Percentiles rank a stretch among this genome's conserved stretches.
These are phyloP conservation scores for Euwallacea fornicatus DNA, from an alignment of 1,140 invertebrate genomes.

Conservation along the genomic window DNA sequence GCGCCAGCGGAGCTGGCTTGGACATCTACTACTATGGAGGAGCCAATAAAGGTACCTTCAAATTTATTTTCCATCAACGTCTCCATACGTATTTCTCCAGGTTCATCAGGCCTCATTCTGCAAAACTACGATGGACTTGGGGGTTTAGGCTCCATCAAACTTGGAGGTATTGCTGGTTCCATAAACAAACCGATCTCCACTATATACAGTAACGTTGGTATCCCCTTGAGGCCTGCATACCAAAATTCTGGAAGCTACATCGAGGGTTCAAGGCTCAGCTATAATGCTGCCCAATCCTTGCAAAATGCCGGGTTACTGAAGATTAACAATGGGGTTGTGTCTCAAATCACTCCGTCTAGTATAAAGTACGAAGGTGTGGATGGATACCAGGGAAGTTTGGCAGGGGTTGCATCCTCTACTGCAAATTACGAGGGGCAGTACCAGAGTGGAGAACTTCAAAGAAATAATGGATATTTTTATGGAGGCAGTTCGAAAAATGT, in stretches of 20 bases:
- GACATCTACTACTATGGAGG: constrained; percentile 40
- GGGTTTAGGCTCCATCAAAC: constrained; percentile 39
- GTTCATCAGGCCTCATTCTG: constrained; percentile 24
- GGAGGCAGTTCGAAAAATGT: neutral
- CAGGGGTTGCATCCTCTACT: no score
- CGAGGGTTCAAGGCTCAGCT: constrained; percentile 23
- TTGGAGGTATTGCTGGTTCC: constrained; percentile 46
- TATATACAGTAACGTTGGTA: constrained; percentile 45
- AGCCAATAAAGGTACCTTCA: constrained; percentile 15
- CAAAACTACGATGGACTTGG: constrained; percentile 50
- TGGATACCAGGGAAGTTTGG: neutral
- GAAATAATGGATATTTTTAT: neutral
- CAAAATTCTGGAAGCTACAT: constrained; percentile 28
- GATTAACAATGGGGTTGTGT: constrained; percentile 31
- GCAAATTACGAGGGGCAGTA: neutral
- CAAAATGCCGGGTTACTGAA: constrained; percentile 42
- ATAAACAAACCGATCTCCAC: constrained; percentile 43
- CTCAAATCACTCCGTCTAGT: neutral
- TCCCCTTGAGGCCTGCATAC: constrained; percentile 23
- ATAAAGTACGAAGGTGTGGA: neutral
- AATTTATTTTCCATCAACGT: neutral
- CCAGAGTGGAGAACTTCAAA: constrained; percentile 11
- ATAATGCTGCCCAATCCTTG: constrained; percentile 41
- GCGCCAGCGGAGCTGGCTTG: constrained; percentile 54
- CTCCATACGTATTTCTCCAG: neutral